Evolutionary conservation across 1,140 invertebrate genomes (phyloP).

Genomic region (Magallana ariakensis): DNA sequence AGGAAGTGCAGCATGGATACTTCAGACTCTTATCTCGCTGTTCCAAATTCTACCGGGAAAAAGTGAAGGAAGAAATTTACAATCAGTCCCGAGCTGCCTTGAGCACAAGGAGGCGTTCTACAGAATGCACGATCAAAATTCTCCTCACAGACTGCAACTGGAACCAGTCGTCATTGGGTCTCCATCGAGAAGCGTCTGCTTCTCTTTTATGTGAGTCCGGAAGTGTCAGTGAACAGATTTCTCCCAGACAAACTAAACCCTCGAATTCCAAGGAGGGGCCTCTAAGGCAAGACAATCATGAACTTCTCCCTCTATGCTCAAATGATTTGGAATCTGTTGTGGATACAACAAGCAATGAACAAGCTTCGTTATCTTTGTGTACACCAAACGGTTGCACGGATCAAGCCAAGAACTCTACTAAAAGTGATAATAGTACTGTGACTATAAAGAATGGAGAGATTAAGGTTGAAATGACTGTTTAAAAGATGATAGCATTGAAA

Average conservation of each 20-base stretch:
- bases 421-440: no score
- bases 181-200: neutral
- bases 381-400: no score
- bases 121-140: neutral
- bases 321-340: no score
- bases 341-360: no score
- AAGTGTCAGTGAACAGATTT: neutral
- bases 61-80: constrained; percentile 17
- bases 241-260: neutral
- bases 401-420: no score
- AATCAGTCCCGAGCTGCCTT: neutral
- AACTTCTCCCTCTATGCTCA: neutral
- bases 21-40: constrained; percentile 43
- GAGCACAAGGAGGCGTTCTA: neutral
- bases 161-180: neutral
- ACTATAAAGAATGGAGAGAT: no score
- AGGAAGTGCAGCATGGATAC: constrained; percentile 79
- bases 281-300: neutral
- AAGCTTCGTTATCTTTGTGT: no score
- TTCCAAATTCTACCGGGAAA: constrained; percentile 23
- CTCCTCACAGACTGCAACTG: neutral
- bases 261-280: neutral
- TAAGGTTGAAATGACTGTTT: no score
- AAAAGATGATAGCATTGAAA: no score
- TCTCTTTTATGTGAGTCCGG: neutral